Conservation (phyloP, 2,888 invertebrate species). For the Macrophya annulata region DNA sequence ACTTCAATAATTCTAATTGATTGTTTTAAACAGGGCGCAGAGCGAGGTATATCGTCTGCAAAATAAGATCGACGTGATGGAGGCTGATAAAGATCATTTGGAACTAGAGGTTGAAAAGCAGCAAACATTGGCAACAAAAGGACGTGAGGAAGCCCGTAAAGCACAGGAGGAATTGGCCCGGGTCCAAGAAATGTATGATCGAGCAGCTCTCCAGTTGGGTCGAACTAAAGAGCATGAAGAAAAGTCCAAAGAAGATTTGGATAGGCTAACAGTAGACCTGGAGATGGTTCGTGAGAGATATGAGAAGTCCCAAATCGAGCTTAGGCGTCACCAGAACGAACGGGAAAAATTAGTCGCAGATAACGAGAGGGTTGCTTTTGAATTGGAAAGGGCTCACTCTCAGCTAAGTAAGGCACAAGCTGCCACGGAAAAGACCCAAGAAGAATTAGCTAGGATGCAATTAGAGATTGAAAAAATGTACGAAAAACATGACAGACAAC, state of each 20-base stretch:
- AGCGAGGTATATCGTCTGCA: constrained; percentile 94
- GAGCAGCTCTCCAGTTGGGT: constrained; percentile 91
- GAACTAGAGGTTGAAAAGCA: constrained; percentile 94
- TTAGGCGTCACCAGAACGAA: constrained; percentile 90
- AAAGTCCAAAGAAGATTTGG: constrained; percentile 92
- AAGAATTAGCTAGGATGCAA: constrained; percentile 93
- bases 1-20: background rate
- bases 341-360: constrained; percentile 93
- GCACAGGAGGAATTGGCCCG: constrained; percentile 92
- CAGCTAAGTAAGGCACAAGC: constrained; percentile 93
- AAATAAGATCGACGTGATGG: constrained; percentile 92
- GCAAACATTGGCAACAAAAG: constrained; percentile 88
- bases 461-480: constrained; percentile 95
- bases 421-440: constrained; percentile 93
- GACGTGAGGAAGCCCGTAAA: constrained; percentile 92
- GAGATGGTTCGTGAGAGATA: constrained; percentile 94
- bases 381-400: constrained; percentile 92
- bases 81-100: constrained; percentile 93
- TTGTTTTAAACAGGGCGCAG: constrained; percentile 85
- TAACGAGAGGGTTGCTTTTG: constrained; percentile 91
- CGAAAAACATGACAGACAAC: constrained; percentile 93
- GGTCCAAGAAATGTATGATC: constrained; percentile 93
- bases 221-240: constrained; percentile 95
- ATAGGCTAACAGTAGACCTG: constrained; percentile 88
- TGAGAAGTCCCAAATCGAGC: constrained; percentile 93